Evolutionary conservation across 1,140 invertebrate species (phyloP).

Genomic region (Brachystomella parvula): DNA sequence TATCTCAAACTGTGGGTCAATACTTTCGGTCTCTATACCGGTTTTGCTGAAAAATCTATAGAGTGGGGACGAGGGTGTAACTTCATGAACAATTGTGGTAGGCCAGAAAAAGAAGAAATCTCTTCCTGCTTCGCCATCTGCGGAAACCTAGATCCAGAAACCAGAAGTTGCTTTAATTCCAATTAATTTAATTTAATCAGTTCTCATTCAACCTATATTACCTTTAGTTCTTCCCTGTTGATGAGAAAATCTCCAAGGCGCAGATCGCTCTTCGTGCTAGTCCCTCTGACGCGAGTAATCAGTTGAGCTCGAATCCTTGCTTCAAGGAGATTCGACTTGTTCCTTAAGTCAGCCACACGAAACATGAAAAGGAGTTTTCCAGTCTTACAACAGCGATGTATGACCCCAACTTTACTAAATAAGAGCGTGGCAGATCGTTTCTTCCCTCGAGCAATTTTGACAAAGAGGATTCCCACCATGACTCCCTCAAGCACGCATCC

Average conservation of each 20-base stretch:
- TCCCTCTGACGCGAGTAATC: constrained; percentile 49
- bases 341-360: constrained; percentile 86
- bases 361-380: constrained; percentile 81
- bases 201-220: background rate
- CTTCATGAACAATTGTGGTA: constrained; percentile 78
- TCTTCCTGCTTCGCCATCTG: constrained; percentile 62
- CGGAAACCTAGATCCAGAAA: constrained; percentile 48
- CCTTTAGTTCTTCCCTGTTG: constrained; percentile 63
- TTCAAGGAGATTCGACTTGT: constrained; percentile 78
- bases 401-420: constrained; percentile 80
- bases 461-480: constrained; percentile 80
- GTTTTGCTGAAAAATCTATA: constrained; percentile 60
- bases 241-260: constrained; percentile 67
- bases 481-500: constrained; percentile 71
- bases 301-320: constrained; percentile 78
- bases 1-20: constrained; percentile 65
- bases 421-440: constrained; percentile 84
- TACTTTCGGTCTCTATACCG: background rate
- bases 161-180: background rate
- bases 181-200: background rate
- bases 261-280: constrained; percentile 60
- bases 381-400: constrained; percentile 63
- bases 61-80: constrained; percentile 70
- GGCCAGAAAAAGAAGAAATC: constrained; percentile 85
- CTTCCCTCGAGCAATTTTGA: constrained; percentile 78